These are phyloP conservation scores for Cuniculus paca DNA, from an alignment of 2,797 vertebrate species.

Conservation along the genomic window DNA sequence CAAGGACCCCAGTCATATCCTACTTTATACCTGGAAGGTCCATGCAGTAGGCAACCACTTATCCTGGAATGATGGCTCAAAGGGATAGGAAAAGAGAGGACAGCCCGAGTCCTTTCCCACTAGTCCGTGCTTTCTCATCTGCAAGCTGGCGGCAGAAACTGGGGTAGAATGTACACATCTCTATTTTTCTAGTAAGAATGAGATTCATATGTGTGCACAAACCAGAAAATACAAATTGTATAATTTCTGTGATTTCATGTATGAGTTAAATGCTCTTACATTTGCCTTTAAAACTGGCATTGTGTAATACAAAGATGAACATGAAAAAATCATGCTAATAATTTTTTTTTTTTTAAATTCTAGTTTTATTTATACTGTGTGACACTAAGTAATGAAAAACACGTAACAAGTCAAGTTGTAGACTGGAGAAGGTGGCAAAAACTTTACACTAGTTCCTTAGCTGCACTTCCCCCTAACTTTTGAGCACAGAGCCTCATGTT, in stretches of 20 bases:
- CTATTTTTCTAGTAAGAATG: neutral
- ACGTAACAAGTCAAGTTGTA: neutral
- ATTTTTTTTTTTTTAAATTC: neutral
- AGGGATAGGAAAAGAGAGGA: neutral
- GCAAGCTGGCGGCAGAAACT: neutral
- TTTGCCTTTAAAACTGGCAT: neutral
- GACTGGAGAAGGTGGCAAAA: neutral
- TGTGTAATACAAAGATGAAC: neutral
- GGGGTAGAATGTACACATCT: neutral
- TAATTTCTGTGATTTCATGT: neutral
- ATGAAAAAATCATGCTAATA: neutral
- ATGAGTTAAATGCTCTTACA: neutral
- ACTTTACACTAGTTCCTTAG: neutral
- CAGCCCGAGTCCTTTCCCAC: neutral
- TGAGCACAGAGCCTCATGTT: neutral
- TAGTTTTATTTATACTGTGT: neutral
- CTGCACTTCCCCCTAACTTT: neutral
- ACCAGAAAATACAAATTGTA: neutral
- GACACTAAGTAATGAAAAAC: neutral
- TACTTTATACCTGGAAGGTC: neutral
- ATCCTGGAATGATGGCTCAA: neutral
- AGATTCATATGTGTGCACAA: neutral
- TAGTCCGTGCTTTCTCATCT: neutral
- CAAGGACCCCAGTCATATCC: neutral
- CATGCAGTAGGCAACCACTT: neutral